Percentiles rank a stretch among this genome's conserved stretches.
These are phyloP conservation scores for Polia nebulosa DNA, from an alignment of 2,888 invertebrate species.

Conservation along the genomic window DNA sequence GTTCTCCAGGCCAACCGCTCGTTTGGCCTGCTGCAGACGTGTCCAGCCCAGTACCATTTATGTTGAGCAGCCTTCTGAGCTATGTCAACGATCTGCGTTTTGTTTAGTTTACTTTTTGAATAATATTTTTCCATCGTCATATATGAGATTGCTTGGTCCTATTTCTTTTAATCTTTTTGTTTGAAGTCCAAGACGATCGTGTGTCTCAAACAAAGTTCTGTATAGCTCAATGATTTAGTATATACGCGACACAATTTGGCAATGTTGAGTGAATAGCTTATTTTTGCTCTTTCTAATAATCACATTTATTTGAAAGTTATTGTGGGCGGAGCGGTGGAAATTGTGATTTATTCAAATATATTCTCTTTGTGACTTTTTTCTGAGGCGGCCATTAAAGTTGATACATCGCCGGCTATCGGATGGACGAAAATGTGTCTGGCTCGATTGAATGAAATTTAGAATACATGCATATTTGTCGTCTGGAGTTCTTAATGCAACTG, in stretches of 20 bases:
- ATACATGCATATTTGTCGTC: slow-evolving; percentile 12
- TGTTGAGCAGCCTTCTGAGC: too few species aligned
- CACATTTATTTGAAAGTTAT: slow-evolving; percentile 77
- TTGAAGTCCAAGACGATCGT: slow-evolving; percentile 34
- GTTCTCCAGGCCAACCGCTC: too few species aligned
- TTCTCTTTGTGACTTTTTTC: slow-evolving; percentile 70
- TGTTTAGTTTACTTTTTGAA: too few species aligned
- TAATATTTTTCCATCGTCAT: too few species aligned
- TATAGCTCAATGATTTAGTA: slow-evolving; percentile 79
- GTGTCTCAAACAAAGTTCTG: slow-evolving; percentile 65
- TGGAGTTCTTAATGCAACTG: background rate
- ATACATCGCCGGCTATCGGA: slow-evolving; percentile 62
- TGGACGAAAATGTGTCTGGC: slow-evolving; percentile 49
- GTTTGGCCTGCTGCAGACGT: too few species aligned
- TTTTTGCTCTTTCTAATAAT: slow-evolving; percentile 80
- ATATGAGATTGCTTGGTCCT: background rate
- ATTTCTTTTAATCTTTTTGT: slow-evolving; percentile 23
- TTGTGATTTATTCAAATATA: slow-evolving; percentile 76
- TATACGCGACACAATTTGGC: slow-evolving; percentile 79
- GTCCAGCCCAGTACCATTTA: too few species aligned
- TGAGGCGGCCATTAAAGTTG: slow-evolving; percentile 65
- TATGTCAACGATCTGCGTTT: too few species aligned
- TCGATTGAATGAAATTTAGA: slow-evolving; percentile 45
- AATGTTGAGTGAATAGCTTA: slow-evolving; percentile 77
- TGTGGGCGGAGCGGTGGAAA: slow-evolving; percentile 72